Percentiles rank a stretch among this genome's conserved stretches.
phyloP scores from a whole-genome alignment of 1,140 invertebrate species.

The Drosophila ananassae region DNA sequence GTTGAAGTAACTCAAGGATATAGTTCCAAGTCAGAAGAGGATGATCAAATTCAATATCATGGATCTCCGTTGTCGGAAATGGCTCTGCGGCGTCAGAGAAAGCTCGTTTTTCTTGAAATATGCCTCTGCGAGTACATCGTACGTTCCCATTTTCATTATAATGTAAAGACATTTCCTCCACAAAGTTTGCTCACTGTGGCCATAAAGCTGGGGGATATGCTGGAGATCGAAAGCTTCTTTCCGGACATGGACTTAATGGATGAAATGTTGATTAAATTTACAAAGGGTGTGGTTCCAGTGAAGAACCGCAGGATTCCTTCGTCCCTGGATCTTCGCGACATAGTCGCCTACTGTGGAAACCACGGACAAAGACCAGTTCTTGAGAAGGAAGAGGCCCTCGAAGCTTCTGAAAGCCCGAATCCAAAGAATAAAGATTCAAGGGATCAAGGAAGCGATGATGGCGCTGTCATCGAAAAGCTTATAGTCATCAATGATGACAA shows the following conservation, averaged over 20 bases:
- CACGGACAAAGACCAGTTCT: constrained; percentile 53
- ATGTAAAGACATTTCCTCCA: constrained; percentile 40
- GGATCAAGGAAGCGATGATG: too few relatives aligned
- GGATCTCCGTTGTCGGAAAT: not conserved
- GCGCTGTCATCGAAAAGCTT: constrained; percentile 45
- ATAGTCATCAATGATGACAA: not conserved
- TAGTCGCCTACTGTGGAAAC: constrained; percentile 68
- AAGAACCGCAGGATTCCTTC: constrained; percentile 47
- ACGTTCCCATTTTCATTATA: constrained; percentile 63
- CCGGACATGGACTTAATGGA: constrained; percentile 67
- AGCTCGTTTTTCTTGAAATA: constrained; percentile 67
- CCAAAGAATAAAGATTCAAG: not conserved
- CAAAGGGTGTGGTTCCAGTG: constrained; percentile 45
- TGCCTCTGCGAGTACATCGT: constrained; percentile 70
- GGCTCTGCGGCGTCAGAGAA: constrained; percentile 52
- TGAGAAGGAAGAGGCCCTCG: not conserved
- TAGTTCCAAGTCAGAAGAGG: not conserved
- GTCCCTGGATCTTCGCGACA: constrained; percentile 72
- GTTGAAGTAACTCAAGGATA: not conserved
- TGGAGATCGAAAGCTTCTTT: constrained; percentile 76
- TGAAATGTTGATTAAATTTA: constrained; percentile 60
- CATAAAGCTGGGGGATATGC: constrained; percentile 62
- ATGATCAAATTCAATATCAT: too few relatives aligned
- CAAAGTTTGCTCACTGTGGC: constrained; percentile 55
- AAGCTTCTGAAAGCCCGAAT: not conserved